phyloP scores from a whole-genome alignment of 2,113 vertebrate genomes.

The Suncus etruscus region DNA sequence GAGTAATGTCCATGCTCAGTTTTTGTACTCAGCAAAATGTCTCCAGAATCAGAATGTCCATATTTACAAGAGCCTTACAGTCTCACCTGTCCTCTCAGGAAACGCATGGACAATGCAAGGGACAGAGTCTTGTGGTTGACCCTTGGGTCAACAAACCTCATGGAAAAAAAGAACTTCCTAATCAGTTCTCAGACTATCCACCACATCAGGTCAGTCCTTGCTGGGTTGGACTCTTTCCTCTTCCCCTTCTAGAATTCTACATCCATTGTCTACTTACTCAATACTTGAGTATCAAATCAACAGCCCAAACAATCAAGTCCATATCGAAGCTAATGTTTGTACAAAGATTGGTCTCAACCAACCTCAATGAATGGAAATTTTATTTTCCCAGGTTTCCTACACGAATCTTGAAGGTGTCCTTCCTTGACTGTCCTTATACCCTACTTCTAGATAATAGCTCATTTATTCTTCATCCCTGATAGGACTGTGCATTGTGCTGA shows the following conservation, averaged over 20 bases:
- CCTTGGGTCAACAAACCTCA: background rate
- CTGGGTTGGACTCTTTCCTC: background rate
- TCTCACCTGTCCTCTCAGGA: background rate
- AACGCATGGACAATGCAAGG: background rate
- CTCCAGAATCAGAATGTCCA: conserved; percentile 3
- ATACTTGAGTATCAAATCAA: background rate
- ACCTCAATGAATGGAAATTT: background rate
- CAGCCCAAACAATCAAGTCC: background rate
- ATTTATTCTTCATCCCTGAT: too few relatives aligned
- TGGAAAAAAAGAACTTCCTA: background rate
- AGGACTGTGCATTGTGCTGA: too few relatives aligned
- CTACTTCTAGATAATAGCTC: background rate
- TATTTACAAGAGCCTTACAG: background rate
- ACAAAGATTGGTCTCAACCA: background rate
- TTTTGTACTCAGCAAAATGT: background rate
- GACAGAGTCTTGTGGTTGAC: background rate
- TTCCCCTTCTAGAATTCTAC: background rate
- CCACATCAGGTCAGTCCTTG: background rate
- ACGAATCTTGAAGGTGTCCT: background rate
- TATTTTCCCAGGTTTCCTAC: background rate
- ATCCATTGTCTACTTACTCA: background rate
- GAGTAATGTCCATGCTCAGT: background rate
- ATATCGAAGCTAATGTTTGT: background rate
- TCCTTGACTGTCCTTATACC: background rate
- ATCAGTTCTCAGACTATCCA: background rate